Evolutionary conservation across 2,888 invertebrate genomes (phyloP), one percentile per base, ranked within the genome.

Genomic region (Caenorhabditis zanzibari): DNA sequence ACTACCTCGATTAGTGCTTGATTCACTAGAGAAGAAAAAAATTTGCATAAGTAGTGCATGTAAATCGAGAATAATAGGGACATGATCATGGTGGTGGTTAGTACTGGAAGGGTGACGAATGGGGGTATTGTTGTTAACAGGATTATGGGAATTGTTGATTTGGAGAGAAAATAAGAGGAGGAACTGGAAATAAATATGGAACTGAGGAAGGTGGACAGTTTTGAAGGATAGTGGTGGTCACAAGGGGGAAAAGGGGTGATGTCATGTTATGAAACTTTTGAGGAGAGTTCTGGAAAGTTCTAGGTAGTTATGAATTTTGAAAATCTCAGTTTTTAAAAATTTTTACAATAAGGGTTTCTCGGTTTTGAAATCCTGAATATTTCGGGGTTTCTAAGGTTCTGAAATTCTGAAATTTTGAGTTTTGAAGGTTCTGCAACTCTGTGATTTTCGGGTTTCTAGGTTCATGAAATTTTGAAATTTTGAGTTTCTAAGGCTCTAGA

Each of bases 41-140:
- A 73, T 73, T 73, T 73, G 61, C 72, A 73, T 73, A 73, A 73
- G 59, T 73, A 49, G n/a, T n/a, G n/a, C 28, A 72, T 72, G 72
- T 44, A 72, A 52, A 73, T 68, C 19, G 38, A 54, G 12, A 54
- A 6, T n/a, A 32, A 32, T 32, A n/a, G n/a, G 32, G 32, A 7
- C 16, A 16, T 44, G 22, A 26, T n/a, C 44, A 44, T 28, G 56
- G 56, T n/a, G 28, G 28, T 44, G 44, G 44, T 59, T 38, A 24
- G 61, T 66, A 28, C 52, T 49, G n/a, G n/a, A n/a, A n/a, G 24
- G 38, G 38, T 22, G 61, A 24, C 22, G 22, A 35, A 38, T 59
- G 19, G 22, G 28, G 6, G 38, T 38, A 63, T 63, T 63, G 63
- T 63, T 63, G 63, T 63, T 63, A 63, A 63, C 63, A 63, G 28